Evolutionary conservation across 2,888 invertebrate genomes (phyloP), one percentile per base, ranked within the genome.

Genomic region (Gandaritis pyraliata): DNA sequence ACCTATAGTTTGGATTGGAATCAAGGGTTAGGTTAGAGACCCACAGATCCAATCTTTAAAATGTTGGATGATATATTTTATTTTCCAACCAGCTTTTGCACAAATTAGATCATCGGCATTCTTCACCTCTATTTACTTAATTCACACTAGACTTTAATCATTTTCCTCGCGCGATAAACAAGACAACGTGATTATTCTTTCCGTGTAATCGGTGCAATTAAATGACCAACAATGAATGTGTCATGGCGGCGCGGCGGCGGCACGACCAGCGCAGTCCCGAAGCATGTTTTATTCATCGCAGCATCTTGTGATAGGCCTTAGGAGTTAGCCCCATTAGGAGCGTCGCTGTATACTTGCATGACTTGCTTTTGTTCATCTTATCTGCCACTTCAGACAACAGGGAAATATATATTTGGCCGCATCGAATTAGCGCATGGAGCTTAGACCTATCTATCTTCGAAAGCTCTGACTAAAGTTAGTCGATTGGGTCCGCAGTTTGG

Each of bases 191-290:
- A 71, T 72, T 69, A 69, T 64, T 64, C 56, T 54, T 49, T 66
- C 56, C 58, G 64, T 62, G 65, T 75, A 75, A 77, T 77, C 64
- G 63, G 41, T 64, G 70, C 73, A 77, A 82, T 81, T 81, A 79
- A 80, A 74, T 68, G 68, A 67, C 64, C 60, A 23, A 69, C 68
- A 61, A 80, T 78, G 75, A 74, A 75, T 77, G 68, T 76, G 68
- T 72, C 67, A 77, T 74, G 45, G 54, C 56, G 48, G 50, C 60
- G 54, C 56, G 48, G 50, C 60, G 45, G 54, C 58, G 48, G 50
- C 60, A 43, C 65, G 55, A 52, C 29, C 15, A 43, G 36, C 57
- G 49, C 33, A 18, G 41, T 54, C 48, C 8, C 58, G 48, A 33
- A 55, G 29, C 65, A 71, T 79, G 70, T 62, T 76, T 80, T 68